These are phyloP conservation scores for Apamea anceps DNA, from an alignment of 2,888 invertebrate genomes.

Conservation along the genomic window DNA sequence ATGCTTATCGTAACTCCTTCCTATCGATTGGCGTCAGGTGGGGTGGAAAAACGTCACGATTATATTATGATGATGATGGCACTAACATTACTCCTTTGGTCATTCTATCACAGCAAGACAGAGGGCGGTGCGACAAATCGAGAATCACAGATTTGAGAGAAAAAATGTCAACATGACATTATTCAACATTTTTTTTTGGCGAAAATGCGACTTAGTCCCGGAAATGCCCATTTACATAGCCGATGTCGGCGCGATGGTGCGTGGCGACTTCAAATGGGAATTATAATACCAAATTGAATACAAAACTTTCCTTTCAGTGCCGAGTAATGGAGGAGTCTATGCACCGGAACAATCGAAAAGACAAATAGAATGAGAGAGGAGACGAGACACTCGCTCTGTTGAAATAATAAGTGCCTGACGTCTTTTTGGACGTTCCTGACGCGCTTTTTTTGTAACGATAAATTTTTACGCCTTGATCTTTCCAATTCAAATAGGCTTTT, in stretches of 20 bases:
- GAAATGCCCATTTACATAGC: conserved; percentile 90
- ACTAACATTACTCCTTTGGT: background rate
- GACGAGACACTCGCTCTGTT: conserved; percentile 88
- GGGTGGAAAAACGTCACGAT: conserved; percentile 28
- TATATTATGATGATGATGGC: conserved; percentile 17
- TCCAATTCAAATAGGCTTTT: conserved; percentile 90
- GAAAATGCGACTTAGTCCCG: conserved; percentile 87
- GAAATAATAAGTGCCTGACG: conserved; percentile 89
- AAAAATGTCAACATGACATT: conserved; percentile 73
- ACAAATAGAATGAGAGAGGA: conserved; percentile 88
- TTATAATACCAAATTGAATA: conserved; percentile 91
- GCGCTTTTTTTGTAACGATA: conserved; percentile 86
- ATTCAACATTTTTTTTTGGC: conserved; percentile 82
- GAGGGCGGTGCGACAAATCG: conserved; percentile 35
- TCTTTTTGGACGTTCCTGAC: conserved; percentile 87
- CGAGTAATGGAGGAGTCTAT: conserved; percentile 90
- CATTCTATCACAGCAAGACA: background rate
- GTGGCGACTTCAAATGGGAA: conserved; percentile 90
- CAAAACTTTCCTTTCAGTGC: conserved; percentile 91
- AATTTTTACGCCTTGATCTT: conserved; percentile 90
- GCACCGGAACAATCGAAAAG: conserved; percentile 90
- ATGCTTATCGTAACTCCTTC: conserved; percentile 68
- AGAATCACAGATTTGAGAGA: conserved; percentile 69
- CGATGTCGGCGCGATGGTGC: conserved; percentile 90
- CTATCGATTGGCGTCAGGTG: conserved; percentile 60